Evolutionary conservation across 2,888 invertebrate species (phyloP).

Genomic region (Thecocarcelia acutangulata): DNA sequence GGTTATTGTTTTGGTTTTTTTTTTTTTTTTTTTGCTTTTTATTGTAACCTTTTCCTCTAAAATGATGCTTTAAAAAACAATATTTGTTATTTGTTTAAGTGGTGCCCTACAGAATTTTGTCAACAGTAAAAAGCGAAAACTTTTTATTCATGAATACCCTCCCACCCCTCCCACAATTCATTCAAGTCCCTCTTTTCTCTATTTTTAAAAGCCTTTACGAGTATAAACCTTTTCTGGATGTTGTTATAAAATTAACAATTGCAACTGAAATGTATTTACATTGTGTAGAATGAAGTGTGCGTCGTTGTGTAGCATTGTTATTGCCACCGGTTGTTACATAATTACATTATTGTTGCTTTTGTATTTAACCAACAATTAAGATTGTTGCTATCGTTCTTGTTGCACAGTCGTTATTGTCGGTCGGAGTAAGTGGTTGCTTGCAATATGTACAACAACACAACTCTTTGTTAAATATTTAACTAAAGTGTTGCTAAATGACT

Average conservation of each 20-base stretch:
- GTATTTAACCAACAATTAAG: conserved; percentile 66
- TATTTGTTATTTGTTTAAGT: conserved; percentile 42
- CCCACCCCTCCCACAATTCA: conserved; percentile 45
- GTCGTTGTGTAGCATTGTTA: not conserved
- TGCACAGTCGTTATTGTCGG: conserved; percentile 45
- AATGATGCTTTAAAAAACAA: conserved; percentile 27
- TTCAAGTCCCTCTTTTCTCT: conserved; percentile 21
- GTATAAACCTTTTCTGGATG: conserved; percentile 43
- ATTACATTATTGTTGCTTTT: conserved; percentile 59
- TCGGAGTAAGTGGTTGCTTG: conserved; percentile 31
- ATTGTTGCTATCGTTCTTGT: conserved; percentile 49
- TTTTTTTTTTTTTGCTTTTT: conserved; percentile 11
- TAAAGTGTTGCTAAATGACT: conserved; percentile 62
- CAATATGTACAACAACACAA: conserved; percentile 29
- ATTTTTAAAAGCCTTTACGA: conserved; percentile 6
- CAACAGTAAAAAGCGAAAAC: conserved; percentile 15
- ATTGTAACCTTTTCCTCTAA: conserved; percentile 19
- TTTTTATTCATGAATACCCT: conserved; percentile 30
- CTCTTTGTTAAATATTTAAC: conserved; percentile 49
- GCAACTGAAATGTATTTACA: conserved; percentile 27
- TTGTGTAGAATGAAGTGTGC: not conserved
- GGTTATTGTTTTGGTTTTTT: conserved; percentile 14
- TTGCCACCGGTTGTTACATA: conserved; percentile 57
- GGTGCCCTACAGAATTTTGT: conserved; percentile 26
- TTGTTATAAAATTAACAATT: conserved; percentile 44